Conservation (phyloP, 2,888 invertebrate species). For the Leuctra nigra region DNA sequence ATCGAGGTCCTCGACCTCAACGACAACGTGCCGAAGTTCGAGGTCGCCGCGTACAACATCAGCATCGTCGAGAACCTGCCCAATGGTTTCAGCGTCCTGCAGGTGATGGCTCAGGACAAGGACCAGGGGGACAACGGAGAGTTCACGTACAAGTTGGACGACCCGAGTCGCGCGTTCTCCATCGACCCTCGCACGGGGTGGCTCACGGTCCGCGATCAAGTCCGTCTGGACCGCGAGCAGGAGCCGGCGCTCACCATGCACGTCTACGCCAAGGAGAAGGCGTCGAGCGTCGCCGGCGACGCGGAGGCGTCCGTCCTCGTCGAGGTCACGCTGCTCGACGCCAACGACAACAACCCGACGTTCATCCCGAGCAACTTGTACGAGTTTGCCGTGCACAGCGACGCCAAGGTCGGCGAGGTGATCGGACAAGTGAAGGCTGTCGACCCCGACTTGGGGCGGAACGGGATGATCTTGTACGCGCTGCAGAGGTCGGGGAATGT, state of each 20-base stretch:
- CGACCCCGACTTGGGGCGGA: slow-evolving; percentile 73
- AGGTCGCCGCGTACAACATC: slow-evolving; percentile 84
- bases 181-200: slow-evolving; percentile 76
- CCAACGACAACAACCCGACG: slow-evolving; percentile 86
- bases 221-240: slow-evolving; percentile 71
- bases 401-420: slow-evolving; percentile 59
- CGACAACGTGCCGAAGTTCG: slow-evolving; percentile 81
- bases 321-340: slow-evolving; percentile 76
- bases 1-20: slow-evolving; percentile 70
- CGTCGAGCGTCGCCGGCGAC: slow-evolving; percentile 56
- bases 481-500: slow-evolving; percentile 61
- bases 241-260: slow-evolving; percentile 64
- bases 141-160: slow-evolving; percentile 70
- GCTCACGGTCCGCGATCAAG: slow-evolving; percentile 73
- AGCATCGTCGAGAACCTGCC: slow-evolving; percentile 89
- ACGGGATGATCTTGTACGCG: slow-evolving; percentile 69
- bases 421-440: slow-evolving; percentile 72
- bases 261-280: slow-evolving; percentile 72
- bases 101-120: slow-evolving; percentile 69
- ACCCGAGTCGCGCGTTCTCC: slow-evolving; percentile 68
- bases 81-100: slow-evolving; percentile 65
- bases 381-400: slow-evolving; percentile 64
- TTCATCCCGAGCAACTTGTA: slow-evolving; percentile 80
- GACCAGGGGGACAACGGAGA: slow-evolving; percentile 83
- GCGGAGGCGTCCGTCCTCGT: slow-evolving; percentile 60